phyloP scores from a whole-genome alignment of 2,888 invertebrate genomes.

The Uloborus plumipes region DNA sequence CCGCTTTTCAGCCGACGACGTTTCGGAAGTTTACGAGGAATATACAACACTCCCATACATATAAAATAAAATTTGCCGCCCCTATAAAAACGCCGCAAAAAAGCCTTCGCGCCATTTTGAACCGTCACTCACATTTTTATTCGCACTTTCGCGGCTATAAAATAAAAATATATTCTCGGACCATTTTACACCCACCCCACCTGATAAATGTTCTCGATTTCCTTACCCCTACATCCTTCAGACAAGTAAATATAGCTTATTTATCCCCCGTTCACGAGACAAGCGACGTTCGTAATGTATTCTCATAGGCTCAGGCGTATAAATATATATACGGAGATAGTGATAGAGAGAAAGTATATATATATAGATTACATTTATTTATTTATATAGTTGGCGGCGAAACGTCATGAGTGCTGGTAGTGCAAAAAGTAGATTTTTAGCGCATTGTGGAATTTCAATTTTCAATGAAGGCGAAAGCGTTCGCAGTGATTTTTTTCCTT shows the following conservation, averaged over 20 bases:
- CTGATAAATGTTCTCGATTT: constrained; percentile 60
- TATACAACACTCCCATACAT: constrained; percentile 40
- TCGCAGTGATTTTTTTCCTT: neutral
- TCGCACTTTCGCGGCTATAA: constrained; percentile 61
- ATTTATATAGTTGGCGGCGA: constrained; percentile 51
- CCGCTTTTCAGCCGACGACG: neutral
- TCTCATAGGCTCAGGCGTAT: constrained; percentile 45
- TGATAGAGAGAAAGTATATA: constrained; percentile 49
- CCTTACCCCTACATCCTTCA: constrained; percentile 35
- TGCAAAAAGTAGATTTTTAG: constrained; percentile 48
- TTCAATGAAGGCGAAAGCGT: constrained; percentile 54
- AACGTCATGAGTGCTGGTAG: constrained; percentile 47
- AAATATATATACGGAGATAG: constrained; percentile 55
- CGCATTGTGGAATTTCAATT: constrained; percentile 62
- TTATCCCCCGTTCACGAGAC: constrained; percentile 36
- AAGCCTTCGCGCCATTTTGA: constrained; percentile 41
- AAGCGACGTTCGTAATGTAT: constrained; percentile 33
- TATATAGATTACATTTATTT: constrained; percentile 52
- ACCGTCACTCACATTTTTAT: constrained; percentile 62
- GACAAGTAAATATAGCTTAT: constrained; percentile 64
- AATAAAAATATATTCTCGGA: constrained; percentile 62
- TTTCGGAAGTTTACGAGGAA: constrained; percentile 50
- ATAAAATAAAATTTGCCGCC: constrained; percentile 63
- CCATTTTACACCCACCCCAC: constrained; percentile 29
- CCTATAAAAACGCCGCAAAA: constrained; percentile 54